Evolutionary conservation across 2,888 invertebrate species (phyloP).

Genomic region (Teinopalpus imperialis): DNA sequence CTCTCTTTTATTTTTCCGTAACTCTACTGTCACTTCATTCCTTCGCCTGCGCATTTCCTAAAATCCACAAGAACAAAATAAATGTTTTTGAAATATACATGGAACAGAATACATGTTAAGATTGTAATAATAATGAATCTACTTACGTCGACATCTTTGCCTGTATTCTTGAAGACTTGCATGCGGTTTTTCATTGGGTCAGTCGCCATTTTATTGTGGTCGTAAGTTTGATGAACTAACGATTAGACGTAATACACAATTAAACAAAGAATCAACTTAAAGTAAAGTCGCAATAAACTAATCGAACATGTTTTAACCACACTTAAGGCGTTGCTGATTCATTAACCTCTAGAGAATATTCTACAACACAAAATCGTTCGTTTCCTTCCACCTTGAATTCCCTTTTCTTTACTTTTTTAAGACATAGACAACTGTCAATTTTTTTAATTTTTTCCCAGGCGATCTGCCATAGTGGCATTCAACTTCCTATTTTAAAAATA

Average conservation of each 20-base stretch:
- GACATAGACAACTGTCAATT: constrained; percentile 41
- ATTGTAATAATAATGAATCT: constrained; percentile 29
- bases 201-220: constrained; percentile 88
- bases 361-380: constrained; percentile 62
- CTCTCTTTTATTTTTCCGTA: constrained; percentile 98
- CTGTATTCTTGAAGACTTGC: constrained; percentile 98
- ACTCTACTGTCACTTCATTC: constrained; percentile 97
- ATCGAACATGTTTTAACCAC: constrained; percentile 69
- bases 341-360: constrained; percentile 68
- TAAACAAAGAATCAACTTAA: constrained; percentile 71
- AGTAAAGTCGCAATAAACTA: constrained; percentile 59
- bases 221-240: constrained; percentile 49
- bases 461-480: constrained; percentile 15
- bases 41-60: constrained; percentile 98
- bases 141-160: constrained; percentile 99
- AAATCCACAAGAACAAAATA: constrained; percentile 42
- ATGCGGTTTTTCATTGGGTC: constrained; percentile 91
- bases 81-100: constrained; percentile 6
- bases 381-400: constrained; percentile 56
- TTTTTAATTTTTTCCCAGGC: constrained; percentile 35
- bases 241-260: constrained; percentile 64
- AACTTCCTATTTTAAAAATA: constrained; percentile 8
- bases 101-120: neutral
- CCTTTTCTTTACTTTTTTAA: constrained; percentile 48
- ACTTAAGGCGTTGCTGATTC: constrained; percentile 65